A percentile compares a stretch with the other conserved stretches of the same genome.
Evolutionary conservation across 2,113 vertebrate genomes (phyloP).

Genomic region (Zeus faber): DNA sequence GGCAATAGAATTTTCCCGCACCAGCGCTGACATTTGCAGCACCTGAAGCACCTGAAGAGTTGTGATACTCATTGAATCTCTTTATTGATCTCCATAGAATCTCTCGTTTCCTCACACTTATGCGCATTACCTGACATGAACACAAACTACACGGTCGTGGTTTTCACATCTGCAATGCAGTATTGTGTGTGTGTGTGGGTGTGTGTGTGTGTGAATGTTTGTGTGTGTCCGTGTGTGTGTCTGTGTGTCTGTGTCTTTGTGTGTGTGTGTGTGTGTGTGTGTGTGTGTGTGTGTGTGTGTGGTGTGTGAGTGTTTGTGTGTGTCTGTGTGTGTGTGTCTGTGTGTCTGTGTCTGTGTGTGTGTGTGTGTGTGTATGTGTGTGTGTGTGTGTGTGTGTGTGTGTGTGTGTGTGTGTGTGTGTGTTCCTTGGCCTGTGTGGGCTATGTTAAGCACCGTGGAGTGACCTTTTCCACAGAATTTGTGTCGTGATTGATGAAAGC

Average conservation of each 20-base stretch:
- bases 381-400: background rate
- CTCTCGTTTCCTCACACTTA: background rate
- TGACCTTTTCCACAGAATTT: slow-evolving; percentile 33
- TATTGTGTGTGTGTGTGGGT: background rate
- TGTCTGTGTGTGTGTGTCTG: slow-evolving; percentile 1
- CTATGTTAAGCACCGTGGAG: background rate
- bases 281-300: background rate
- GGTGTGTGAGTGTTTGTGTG: no score
- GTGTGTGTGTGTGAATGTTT: background rate
- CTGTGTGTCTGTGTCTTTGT: background rate
- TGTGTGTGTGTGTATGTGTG: background rate
- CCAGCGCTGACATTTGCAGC: slow-evolving; percentile 3
- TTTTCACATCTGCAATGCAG: slow-evolving; percentile 39
- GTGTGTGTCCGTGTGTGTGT: background rate
- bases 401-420: slow-evolving; percentile 1
- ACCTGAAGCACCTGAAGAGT: no score
- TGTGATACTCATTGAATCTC: no score
- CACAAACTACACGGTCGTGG: slow-evolving; percentile 5
- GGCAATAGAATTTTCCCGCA: background rate
- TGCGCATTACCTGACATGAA: background rate
- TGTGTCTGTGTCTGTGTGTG: background rate
- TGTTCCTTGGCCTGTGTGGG: background rate
- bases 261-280: background rate
- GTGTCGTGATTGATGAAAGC: slow-evolving; percentile 28
- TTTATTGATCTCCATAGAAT: background rate